Evolutionary conservation across 2,888 invertebrate genomes (phyloP).

Genomic region (Drepanosiphum platanoidis): DNA sequence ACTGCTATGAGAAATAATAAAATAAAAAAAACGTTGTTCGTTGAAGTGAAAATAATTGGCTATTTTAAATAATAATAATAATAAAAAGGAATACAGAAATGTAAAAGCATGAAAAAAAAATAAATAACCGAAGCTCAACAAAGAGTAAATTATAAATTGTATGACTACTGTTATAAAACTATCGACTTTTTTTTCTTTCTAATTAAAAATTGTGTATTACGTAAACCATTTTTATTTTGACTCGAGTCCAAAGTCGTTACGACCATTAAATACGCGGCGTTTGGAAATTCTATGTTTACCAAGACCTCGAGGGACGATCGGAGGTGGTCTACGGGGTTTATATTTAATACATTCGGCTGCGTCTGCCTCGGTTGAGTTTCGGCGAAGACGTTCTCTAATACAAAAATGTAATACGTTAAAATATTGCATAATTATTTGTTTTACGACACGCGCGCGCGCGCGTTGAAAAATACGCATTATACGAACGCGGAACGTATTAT

Average conservation of each 20-base stretch:
- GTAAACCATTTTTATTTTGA: background rate
- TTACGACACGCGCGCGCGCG: background rate
- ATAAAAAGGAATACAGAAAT: background rate
- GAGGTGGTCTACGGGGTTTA: too few relatives aligned
- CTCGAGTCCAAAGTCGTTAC: background rate
- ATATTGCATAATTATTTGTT: background rate
- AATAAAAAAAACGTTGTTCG: background rate
- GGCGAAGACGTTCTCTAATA: background rate
- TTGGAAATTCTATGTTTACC: background rate
- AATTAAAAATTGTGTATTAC: background rate
- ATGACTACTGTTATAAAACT: background rate
- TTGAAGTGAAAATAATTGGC: constrained; percentile 17
- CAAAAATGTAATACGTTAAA: background rate
- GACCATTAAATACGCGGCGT: background rate
- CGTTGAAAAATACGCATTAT: too few relatives aligned
- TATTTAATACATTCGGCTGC: background rate
- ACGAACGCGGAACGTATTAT: too few relatives aligned
- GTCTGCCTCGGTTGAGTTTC: background rate
- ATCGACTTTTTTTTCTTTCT: too few relatives aligned
- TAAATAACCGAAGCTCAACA: background rate
- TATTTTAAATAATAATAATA: background rate
- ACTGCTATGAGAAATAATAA: background rate
- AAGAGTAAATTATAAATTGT: background rate
- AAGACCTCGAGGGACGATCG: too few relatives aligned
- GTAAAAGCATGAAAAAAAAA: background rate